phyloP scores from a whole-genome alignment of 2,113 vertebrate species.

The Oophaga pumilio region DNA sequence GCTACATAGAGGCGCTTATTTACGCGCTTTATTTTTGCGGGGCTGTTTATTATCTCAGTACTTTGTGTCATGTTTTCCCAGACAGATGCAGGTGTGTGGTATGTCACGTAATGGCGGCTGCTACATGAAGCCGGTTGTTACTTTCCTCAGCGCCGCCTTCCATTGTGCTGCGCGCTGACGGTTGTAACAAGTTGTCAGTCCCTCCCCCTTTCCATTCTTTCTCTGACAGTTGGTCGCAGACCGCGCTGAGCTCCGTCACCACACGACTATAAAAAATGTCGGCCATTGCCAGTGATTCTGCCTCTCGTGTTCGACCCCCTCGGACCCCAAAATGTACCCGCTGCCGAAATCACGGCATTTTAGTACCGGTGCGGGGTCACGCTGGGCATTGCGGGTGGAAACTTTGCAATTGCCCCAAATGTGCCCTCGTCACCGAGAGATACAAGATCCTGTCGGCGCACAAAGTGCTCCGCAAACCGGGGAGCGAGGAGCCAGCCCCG shows the following conservation, averaged over 20 bases:
- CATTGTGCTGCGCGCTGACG: too few species aligned
- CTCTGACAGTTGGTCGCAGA: background rate
- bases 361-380: conserved; percentile 81
- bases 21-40: too few species aligned
- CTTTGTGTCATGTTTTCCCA: too few species aligned
- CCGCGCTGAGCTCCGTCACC: too few species aligned
- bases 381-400: conserved; percentile 77
- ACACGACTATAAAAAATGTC: background rate
- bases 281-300: background rate
- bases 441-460: conserved; percentile 80
- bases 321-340: conserved; percentile 79
- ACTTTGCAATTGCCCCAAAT: conserved; percentile 79
- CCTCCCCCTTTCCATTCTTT: too few species aligned
- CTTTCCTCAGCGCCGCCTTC: too few species aligned
- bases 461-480: conserved; percentile 63
- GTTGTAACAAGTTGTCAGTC: too few species aligned
- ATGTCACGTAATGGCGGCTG: too few species aligned
- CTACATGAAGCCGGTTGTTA: too few species aligned
- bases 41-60: too few species aligned
- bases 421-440: conserved; percentile 76
- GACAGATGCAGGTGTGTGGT: too few species aligned
- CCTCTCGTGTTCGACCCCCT: background rate
- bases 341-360: conserved; percentile 81
- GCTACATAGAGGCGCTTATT: too few species aligned
- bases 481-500: background rate